phyloP scores from a whole-genome alignment of 1,140 invertebrate genomes.

The Drosophila leontia region DNA sequence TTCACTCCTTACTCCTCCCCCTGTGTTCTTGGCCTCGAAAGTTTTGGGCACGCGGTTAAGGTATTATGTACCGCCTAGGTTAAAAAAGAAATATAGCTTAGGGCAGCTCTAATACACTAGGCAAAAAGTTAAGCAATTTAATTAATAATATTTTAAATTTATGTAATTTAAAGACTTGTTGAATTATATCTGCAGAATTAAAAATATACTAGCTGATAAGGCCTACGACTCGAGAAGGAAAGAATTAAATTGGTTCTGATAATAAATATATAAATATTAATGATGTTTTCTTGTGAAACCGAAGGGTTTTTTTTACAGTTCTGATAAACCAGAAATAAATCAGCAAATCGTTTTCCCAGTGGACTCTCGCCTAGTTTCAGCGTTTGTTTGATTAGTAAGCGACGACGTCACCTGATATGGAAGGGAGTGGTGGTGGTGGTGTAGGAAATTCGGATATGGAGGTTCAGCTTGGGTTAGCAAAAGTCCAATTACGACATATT shows the following conservation, averaged over 20 bases:
- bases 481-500: slow-evolving; percentile 51
- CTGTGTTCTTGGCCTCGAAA: slow-evolving; percentile 11
- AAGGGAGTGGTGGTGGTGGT: slow-evolving; percentile 11
- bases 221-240: too few species aligned
- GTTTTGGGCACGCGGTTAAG: slow-evolving; percentile 21
- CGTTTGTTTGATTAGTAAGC: slow-evolving; percentile 37
- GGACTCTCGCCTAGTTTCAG: slow-evolving; percentile 3
- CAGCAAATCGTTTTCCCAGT: slow-evolving; percentile 1
- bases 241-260: too few species aligned
- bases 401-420: slow-evolving; percentile 31
- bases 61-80: slow-evolving; percentile 39
- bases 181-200: too few species aligned
- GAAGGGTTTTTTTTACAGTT: background rate
- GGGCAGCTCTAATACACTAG: background rate
- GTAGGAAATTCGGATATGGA: slow-evolving; percentile 35
- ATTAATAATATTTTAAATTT: background rate
- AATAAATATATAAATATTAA: too few species aligned
- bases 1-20: background rate
- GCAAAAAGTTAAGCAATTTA: background rate
- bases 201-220: too few species aligned
- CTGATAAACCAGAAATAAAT: background rate
- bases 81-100: slow-evolving; percentile 11
- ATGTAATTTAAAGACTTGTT: background rate
- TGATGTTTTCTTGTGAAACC: too few species aligned
- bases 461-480: slow-evolving; percentile 37